Conservation (phyloP, 2,888 invertebrate species). For the Sericinus montela region DNA sequence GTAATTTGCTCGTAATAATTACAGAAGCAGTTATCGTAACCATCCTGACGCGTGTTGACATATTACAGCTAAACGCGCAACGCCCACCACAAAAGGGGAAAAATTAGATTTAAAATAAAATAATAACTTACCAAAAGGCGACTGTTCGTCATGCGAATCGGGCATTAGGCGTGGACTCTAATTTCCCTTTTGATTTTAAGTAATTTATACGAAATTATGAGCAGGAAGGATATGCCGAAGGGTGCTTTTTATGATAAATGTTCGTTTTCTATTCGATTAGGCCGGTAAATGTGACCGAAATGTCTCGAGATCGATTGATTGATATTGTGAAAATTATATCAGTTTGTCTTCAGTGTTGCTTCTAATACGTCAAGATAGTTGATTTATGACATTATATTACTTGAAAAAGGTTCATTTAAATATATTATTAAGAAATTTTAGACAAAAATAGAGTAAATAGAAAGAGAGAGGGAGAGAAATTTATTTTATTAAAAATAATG, state of each 20-base stretch:
- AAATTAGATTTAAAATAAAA: constrained; percentile 61
- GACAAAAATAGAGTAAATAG: too few species aligned
- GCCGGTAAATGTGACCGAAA: constrained; percentile 52
- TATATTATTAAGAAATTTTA: too few species aligned
- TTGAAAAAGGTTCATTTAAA: too few species aligned
- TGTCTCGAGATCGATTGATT: constrained; percentile 54
- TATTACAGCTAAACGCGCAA: constrained; percentile 59
- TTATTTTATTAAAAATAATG: too few species aligned
- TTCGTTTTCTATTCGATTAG: constrained; percentile 65
- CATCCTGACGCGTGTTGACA: constrained; percentile 57
- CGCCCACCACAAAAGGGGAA: constrained; percentile 49
- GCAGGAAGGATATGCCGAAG: constrained; percentile 46
- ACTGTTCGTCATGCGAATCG: constrained; percentile 67
- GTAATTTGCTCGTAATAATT: constrained; percentile 66
- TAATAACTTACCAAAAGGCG: constrained; percentile 59
- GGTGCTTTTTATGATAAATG: constrained; percentile 56
- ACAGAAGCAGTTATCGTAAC: constrained; percentile 57
- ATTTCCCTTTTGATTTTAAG: constrained; percentile 77
- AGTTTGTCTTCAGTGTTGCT: constrained; percentile 2
- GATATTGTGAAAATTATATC: constrained; percentile 33
- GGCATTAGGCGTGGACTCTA: constrained; percentile 59
- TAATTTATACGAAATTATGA: constrained; percentile 72
- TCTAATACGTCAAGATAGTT: too few species aligned
- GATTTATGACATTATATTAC: too few species aligned
- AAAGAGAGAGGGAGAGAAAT: too few species aligned